Evolutionary conservation across 1,140 invertebrate species (phyloP), one percentile per base, ranked within the genome.

Genomic region (Grapholita molesta): DNA sequence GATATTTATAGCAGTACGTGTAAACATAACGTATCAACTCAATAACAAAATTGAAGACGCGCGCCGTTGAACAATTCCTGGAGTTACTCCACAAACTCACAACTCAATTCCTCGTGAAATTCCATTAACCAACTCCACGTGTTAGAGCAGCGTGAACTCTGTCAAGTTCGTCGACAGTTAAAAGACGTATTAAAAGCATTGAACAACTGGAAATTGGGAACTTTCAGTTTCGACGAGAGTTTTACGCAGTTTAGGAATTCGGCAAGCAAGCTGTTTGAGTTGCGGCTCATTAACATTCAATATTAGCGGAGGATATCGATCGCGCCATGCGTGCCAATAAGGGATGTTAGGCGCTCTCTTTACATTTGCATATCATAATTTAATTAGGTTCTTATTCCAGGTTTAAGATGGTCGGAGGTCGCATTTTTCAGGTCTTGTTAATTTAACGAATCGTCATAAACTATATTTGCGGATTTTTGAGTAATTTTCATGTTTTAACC

Each of bases 231-330:
- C 55, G 25, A 18, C 55, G 57, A 35, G 69, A 74, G 75, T 74
- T 71, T 69, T 70, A 75, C 74, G 69, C 70, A 69, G 57, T 72
- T 72, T 67, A 70, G 66, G 70, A 77, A 74, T 70, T 73, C 65
- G 55, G 25, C 24, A 65, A 64, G 69, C 61, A 28, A 64, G 69
- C 72, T 77, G 66, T 75, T 80, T 75, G 70, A 77, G 78, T 76
- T 74, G 70, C 68, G 70, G 68, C 66, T 79, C 75, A 79, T 80
- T 77, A 80, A 77, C 76, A 80, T 76, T 80, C 73, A 77, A 80
- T 80, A 77, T 75, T 38, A 68, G 65, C 25, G 72, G 64, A 23
- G 66, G 72, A 57, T 76, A 78, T 78, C 67, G 77, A 79, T 74
- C 73, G 71, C 64, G 64, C 42, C 35, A 1, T 15, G 35, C 35